A percentile compares a stretch with the other conserved stretches of the same genome.
These are phyloP conservation scores for Heloderma charlesbogerti DNA, from an alignment of 2,113 vertebrate genomes.

Conservation along the genomic window DNA sequence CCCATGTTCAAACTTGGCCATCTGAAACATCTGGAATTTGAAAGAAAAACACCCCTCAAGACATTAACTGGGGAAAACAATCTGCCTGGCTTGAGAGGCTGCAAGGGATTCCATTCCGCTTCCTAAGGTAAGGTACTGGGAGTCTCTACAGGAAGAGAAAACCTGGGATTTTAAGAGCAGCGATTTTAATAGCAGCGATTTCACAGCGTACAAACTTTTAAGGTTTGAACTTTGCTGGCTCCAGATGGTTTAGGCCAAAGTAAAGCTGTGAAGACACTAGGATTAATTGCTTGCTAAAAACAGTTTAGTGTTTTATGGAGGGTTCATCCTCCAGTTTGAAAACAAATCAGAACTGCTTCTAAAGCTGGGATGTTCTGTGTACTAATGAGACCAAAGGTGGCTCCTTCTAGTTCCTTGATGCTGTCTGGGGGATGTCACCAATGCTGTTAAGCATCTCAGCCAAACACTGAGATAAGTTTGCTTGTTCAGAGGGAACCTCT, in stretches of 20 bases:
- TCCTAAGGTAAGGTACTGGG: neutral
- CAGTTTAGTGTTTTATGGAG: too few relatives aligned
- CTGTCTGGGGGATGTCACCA: neutral
- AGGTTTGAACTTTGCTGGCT: neutral
- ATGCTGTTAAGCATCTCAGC: neutral
- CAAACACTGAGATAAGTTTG: neutral
- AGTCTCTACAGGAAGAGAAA: neutral
- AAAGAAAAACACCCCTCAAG: neutral
- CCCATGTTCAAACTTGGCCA: neutral
- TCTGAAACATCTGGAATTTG: neutral
- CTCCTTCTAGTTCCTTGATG: neutral
- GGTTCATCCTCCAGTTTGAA: neutral
- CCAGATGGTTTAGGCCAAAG: too few relatives aligned
- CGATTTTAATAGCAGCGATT: neutral
- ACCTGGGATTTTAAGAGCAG: neutral
- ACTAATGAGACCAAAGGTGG: neutral
- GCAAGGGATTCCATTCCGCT: neutral
- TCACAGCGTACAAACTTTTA: neutral
- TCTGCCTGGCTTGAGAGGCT: neutral
- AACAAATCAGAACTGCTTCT: neutral
- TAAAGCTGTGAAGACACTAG: neutral
- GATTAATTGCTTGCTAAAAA: neutral
- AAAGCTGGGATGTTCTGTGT: neutral
- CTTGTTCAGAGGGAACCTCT: neutral
- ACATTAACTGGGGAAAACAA: neutral